Conservation (phyloP, 2,888 invertebrate genomes). For the Agonum fuliginosum region DNA sequence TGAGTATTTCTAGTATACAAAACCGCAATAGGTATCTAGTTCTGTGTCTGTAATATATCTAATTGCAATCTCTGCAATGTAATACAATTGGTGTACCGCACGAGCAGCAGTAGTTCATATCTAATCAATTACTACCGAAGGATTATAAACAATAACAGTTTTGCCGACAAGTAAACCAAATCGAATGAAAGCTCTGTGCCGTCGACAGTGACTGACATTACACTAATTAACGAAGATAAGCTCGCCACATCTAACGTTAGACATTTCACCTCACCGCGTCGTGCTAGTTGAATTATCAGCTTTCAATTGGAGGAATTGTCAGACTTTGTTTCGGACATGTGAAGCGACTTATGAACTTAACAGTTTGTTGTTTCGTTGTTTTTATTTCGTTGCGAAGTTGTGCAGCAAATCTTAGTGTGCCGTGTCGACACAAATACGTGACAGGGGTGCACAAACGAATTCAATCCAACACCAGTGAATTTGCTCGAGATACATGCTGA, state of each 20-base stretch:
- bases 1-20: no score
- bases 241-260: neutral
- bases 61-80: neutral
- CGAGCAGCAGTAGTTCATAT: neutral
- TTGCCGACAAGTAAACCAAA: neutral
- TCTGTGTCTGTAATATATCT: no score
- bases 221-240: constrained; percentile 7
- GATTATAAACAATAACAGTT: constrained; percentile 8
- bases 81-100: no score
- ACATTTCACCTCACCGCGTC: neutral
- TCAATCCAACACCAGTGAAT: neutral
- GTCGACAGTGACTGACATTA: neutral
- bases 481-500: constrained; percentile 41
- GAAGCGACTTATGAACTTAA: constrained; percentile 60
- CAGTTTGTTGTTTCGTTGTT: constrained; percentile 56
- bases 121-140: neutral
- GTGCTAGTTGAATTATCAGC: constrained; percentile 55
- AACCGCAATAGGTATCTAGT: no score
- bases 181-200: neutral
- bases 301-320: constrained; percentile 57
- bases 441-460: neutral
- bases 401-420: constrained; percentile 47
- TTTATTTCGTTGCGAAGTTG: constrained; percentile 51
- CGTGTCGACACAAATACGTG: constrained; percentile 47
- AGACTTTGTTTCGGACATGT: constrained; percentile 57